phyloP scores from a whole-genome alignment of 92 coral and sea anemone species.

The Montipora capitata region DNA sequence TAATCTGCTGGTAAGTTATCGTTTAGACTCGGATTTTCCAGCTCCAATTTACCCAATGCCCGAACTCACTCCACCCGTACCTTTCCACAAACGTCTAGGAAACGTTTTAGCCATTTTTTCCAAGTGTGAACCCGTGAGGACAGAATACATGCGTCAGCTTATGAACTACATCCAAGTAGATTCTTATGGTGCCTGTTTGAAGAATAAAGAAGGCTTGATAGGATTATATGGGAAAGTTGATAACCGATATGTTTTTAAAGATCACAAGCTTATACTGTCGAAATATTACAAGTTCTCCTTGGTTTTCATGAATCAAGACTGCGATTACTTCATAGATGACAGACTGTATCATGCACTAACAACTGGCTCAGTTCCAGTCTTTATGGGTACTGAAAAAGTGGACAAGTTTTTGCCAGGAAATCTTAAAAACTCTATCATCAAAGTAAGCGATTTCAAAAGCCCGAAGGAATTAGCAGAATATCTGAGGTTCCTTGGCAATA shows the following conservation, averaged over 20 bases:
- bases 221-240: slow-evolving; percentile 81
- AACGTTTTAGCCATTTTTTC: slow-evolving; percentile 86
- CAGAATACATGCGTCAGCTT: slow-evolving; percentile 87
- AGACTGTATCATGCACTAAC: slow-evolving; percentile 92
- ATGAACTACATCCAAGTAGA: slow-evolving; percentile 91
- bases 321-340: slow-evolving; percentile 96
- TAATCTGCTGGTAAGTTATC: slow-evolving; percentile 85
- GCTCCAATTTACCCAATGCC: slow-evolving; percentile 95
- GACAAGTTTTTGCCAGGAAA: slow-evolving; percentile 95
- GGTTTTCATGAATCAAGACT: slow-evolving; percentile 95
- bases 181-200: slow-evolving; percentile 90
- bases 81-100: slow-evolving; percentile 85
- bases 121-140: slow-evolving; percentile 94
- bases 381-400: slow-evolving; percentile 96
- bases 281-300: slow-evolving; percentile 91
- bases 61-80: slow-evolving; percentile 80
- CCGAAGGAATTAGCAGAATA: slow-evolving; percentile 91
- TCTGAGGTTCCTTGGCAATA: slow-evolving; percentile 71
- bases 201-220: slow-evolving; percentile 84
- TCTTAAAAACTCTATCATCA: slow-evolving; percentile 87
- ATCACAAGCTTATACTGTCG: slow-evolving; percentile 83
- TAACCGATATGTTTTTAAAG: slow-evolving; percentile 83
- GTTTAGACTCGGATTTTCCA: slow-evolving; percentile 97
- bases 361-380: slow-evolving; percentile 94
- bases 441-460: slow-evolving; percentile 90